A percentile compares a stretch with the other conserved stretches of the same genome.
These are phyloP conservation scores for Chelidonichthys spinosus DNA, from an alignment of 2,797 vertebrate genomes.

Conservation along the genomic window DNA sequence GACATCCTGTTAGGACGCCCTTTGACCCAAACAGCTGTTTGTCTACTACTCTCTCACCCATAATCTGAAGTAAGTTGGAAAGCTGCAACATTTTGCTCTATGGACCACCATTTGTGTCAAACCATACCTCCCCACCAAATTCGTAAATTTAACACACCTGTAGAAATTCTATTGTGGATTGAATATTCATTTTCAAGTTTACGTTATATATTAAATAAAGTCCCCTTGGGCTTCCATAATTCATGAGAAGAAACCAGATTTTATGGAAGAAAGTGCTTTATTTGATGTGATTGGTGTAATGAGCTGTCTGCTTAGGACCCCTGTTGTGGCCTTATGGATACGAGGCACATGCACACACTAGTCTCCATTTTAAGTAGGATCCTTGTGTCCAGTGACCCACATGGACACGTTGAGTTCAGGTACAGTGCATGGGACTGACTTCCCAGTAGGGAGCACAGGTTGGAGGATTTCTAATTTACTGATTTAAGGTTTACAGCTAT, in stretches of 20 bases:
- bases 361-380: slow-evolving; percentile 20
- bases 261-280: slow-evolving; percentile 47
- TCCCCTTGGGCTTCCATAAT: background rate
- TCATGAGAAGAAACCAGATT: slow-evolving; percentile 39
- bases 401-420: slow-evolving; percentile 7
- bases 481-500: background rate
- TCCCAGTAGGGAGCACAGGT: slow-evolving; percentile 3
- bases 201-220: background rate
- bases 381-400: slow-evolving; percentile 29
- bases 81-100: too few species aligned
- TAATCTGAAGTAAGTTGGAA: too few species aligned
- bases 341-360: slow-evolving; percentile 3
- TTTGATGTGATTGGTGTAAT: slow-evolving; percentile 80
- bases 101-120: too few species aligned
- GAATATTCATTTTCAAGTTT: background rate
- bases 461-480: background rate
- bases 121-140: too few species aligned
- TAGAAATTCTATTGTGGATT: background rate
- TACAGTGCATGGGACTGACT: background rate
- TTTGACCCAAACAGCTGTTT: too few species aligned
- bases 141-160: too few species aligned
- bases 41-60: too few species aligned
- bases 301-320: slow-evolving; percentile 52
- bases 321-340: slow-evolving; percentile 34
- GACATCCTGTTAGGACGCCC: too few species aligned